phyloP scores from a whole-genome alignment of 2,888 invertebrate genomes.

The Atherix ibis region DNA sequence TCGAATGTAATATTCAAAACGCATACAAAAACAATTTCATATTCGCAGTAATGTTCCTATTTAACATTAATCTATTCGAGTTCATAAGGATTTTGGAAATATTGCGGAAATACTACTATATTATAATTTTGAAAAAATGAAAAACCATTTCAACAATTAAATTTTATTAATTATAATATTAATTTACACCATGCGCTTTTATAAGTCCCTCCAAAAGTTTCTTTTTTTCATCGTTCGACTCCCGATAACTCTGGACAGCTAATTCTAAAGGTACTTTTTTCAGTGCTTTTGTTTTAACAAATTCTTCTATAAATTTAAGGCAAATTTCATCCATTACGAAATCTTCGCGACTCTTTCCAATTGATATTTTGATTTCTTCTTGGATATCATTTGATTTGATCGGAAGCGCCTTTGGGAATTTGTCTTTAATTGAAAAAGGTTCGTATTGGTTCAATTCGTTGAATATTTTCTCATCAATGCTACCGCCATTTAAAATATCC shows the following conservation, averaged over 20 bases:
- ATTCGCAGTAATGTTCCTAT: too few species aligned
- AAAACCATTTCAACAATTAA: too few species aligned
- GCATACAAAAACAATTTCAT: too few species aligned
- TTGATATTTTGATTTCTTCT: conserved; percentile 36
- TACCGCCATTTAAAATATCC: conserved; percentile 37
- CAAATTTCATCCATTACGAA: conserved; percentile 37
- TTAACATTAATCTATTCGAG: too few species aligned
- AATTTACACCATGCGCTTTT: conserved; percentile 46
- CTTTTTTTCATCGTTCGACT: conserved; percentile 42
- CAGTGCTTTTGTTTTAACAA: conserved; percentile 42
- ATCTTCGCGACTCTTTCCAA: conserved; percentile 38
- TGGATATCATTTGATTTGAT: conserved; percentile 24
- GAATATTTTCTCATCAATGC: conserved; percentile 18
- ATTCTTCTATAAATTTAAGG: conserved; percentile 42
- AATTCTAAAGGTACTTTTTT: conserved; percentile 53
- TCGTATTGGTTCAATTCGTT: conserved; percentile 12
- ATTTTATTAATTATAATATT: too few species aligned
- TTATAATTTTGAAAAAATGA: too few species aligned
- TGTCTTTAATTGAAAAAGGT: too few species aligned
- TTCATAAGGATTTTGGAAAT: too few species aligned
- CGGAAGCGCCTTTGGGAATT: conserved; percentile 12
- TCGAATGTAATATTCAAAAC: too few species aligned
- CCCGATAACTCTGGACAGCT: conserved; percentile 54
- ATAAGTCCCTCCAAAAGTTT: conserved; percentile 45
- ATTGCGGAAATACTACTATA: too few species aligned